phyloP scores from a whole-genome alignment of 2,888 invertebrate species.

The Oligia latruncula region DNA sequence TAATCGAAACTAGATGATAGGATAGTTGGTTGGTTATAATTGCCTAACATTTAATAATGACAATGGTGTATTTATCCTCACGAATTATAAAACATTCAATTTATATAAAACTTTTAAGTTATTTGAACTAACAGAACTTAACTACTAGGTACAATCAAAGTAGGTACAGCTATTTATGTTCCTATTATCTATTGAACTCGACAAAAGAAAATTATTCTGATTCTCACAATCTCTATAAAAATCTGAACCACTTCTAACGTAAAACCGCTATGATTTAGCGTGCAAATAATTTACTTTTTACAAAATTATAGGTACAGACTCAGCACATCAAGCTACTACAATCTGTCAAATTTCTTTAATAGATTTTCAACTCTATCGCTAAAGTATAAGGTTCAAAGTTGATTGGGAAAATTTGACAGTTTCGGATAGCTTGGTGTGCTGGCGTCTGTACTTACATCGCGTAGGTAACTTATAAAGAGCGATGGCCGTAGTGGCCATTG shows the following conservation, averaged over 20 bases:
- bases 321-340: too few species aligned
- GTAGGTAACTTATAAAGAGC: slow-evolving; percentile 35
- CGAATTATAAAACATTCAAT: neutral
- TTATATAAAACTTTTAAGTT: neutral
- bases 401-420: too few species aligned
- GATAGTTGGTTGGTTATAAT: neutral
- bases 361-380: too few species aligned
- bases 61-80: neutral
- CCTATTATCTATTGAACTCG: neutral
- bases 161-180: neutral
- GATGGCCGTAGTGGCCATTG: slow-evolving; percentile 55
- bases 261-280: slow-evolving; percentile 15
- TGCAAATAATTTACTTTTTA: slow-evolving; percentile 43
- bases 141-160: neutral
- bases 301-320: neutral
- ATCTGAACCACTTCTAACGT: slow-evolving; percentile 15
- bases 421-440: too few species aligned
- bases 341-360: too few species aligned
- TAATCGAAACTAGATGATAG: neutral
- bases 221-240: neutral
- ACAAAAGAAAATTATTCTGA: neutral
- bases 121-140: slow-evolving; percentile 4
- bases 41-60: neutral
- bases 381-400: too few species aligned
- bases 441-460: neutral